Evolutionary conservation across 1,140 invertebrate genomes (phyloP).

Genomic region (Lepidurus couesii): DNA sequence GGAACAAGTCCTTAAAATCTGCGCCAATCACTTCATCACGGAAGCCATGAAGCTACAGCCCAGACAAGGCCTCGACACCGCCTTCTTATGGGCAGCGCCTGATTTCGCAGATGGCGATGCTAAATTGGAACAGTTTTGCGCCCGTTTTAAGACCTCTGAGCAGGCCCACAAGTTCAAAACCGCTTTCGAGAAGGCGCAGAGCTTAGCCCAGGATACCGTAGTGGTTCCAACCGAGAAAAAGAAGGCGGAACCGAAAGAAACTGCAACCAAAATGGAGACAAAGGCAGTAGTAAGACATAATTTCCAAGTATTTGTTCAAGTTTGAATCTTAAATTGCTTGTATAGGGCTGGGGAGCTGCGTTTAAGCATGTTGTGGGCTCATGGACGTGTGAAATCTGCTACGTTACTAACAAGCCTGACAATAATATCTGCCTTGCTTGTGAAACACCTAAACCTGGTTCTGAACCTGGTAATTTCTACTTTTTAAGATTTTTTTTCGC

Average conservation of each 20-base stretch:
- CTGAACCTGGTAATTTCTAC: slow-evolving; percentile 30
- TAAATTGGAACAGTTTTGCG: slow-evolving; percentile 71
- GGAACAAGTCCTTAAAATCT: slow-evolving; percentile 79
- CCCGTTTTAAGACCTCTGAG: slow-evolving; percentile 70
- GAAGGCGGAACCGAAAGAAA: not conserved
- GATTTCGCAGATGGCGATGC: slow-evolving; percentile 80
- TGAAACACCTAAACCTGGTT: slow-evolving; percentile 46
- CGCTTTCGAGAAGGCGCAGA: slow-evolving; percentile 51
- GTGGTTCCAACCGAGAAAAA: not conserved
- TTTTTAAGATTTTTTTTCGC: not conserved
- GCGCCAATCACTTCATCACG: slow-evolving; percentile 79
- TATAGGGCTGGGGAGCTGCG: slow-evolving; percentile 30
- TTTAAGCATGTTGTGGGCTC: slow-evolving; percentile 65
- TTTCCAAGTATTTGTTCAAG: no score
- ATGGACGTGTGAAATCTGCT: slow-evolving; percentile 78
- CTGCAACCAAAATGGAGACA: slow-evolving; percentile 38
- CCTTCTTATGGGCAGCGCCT: slow-evolving; percentile 75
- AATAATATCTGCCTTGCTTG: slow-evolving; percentile 61
- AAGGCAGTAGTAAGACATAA: slow-evolving; percentile 22
- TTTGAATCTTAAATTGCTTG: no score
- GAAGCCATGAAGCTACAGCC: slow-evolving; percentile 63
- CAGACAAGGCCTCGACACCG: slow-evolving; percentile 64
- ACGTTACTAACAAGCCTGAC: slow-evolving; percentile 60
- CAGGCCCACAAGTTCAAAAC: slow-evolving; percentile 61
- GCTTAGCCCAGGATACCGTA: slow-evolving; percentile 34